Evolutionary conservation across 2,797 vertebrate genomes (phyloP).

Genomic region (Megaceryle alcyon): DNA sequence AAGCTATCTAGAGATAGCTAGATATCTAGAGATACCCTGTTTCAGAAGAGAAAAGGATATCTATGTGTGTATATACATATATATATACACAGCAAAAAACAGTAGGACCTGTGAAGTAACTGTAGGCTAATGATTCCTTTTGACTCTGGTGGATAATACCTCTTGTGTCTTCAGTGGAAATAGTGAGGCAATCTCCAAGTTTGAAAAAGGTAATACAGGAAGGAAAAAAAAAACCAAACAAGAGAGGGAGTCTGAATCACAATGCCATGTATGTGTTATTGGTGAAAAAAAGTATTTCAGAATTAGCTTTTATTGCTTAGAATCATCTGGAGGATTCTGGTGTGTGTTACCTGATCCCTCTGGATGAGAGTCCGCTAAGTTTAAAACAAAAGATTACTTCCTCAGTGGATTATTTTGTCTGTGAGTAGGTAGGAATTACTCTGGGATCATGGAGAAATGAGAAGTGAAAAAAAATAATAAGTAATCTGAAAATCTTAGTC

Average conservation of each 20-base stretch:
- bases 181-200: background rate
- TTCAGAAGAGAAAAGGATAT: background rate
- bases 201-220: background rate
- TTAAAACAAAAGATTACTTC: background rate
- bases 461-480: background rate
- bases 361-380: background rate
- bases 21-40: background rate
- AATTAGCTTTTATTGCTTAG: background rate
- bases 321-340: background rate
- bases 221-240: background rate
- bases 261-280: background rate
- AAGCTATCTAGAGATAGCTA: background rate
- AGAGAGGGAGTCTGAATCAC: background rate
- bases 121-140: background rate
- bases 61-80: background rate
- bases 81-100: background rate
- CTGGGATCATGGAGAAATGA: background rate
- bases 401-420: background rate
- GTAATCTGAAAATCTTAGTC: background rate
- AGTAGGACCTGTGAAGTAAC: background rate
- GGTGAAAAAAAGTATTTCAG: background rate
- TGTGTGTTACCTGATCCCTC: background rate
- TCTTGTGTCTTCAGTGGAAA: background rate
- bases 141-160: background rate
- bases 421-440: background rate